These are phyloP conservation scores for Heliconius melpomene DNA, from an alignment of 1,140 invertebrate species.

Conservation along the genomic window DNA sequence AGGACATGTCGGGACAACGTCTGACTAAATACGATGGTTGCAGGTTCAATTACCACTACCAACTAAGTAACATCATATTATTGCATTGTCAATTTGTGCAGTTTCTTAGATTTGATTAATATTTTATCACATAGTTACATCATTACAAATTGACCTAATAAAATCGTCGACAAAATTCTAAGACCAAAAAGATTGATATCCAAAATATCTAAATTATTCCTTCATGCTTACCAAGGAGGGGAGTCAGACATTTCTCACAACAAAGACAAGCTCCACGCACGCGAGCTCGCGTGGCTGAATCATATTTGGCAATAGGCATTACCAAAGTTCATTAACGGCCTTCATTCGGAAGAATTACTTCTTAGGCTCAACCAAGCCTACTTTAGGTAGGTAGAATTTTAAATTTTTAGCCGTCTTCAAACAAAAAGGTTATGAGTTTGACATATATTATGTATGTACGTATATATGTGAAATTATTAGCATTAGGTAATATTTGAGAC, in stretches of 20 bases:
- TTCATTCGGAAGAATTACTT: neutral
- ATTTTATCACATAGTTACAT: no score
- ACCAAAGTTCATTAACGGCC: constrained; percentile 5
- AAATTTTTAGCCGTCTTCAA: neutral
- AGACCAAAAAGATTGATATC: neutral
- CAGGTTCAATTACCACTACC: no score
- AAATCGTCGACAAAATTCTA: no score
- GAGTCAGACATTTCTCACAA: neutral
- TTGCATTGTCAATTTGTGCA: no score
- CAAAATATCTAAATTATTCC: neutral
- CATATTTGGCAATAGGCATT: neutral
- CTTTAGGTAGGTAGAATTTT: neutral
- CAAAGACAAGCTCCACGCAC: neutral
- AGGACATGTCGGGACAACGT: no score
- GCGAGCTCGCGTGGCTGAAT: neutral
- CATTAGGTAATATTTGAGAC: no score
- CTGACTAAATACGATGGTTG: no score
- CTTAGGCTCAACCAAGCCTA: neutral
- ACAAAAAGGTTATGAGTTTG: neutral
- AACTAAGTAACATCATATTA: no score
- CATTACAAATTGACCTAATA: no score
- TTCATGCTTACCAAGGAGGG: neutral
- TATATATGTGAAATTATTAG: no score
- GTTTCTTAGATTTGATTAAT: no score
- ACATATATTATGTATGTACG: no score